Conservation (phyloP, 2,113 vertebrate species). For the Hymenochirus boettgeri region DNA sequence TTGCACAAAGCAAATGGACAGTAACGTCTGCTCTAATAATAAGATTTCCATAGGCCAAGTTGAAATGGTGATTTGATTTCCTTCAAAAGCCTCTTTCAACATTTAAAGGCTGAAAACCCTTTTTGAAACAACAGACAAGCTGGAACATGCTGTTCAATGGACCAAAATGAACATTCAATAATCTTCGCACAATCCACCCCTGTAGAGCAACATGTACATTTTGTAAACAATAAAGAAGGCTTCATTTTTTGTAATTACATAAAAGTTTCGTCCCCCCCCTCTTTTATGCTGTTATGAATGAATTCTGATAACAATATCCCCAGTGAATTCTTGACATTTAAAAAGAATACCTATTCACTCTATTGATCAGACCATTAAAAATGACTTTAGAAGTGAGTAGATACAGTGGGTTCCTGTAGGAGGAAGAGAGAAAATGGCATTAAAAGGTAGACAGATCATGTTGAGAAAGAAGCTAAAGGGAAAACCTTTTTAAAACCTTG, state of each 20-base stretch:
- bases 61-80: too few relatives aligned
- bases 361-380: slow-evolving; percentile 31
- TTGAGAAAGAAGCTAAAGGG: background rate
- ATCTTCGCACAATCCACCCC: background rate
- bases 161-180: background rate
- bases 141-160: background rate
- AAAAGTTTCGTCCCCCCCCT: too few relatives aligned
- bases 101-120: too few relatives aligned
- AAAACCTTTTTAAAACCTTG: too few relatives aligned
- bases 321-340: slow-evolving; percentile 18
- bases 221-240: slow-evolving; percentile 9
- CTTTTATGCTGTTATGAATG: slow-evolving; percentile 12
- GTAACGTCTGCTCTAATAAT: too few relatives aligned
- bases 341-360: background rate
- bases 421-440: slow-evolving; percentile 11
- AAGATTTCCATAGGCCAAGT: too few relatives aligned
- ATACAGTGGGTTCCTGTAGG: slow-evolving; percentile 15
- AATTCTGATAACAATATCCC: slow-evolving; percentile 2
- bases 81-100: too few relatives aligned
- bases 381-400: slow-evolving; percentile 21
- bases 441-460: background rate
- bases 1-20: too few relatives aligned
- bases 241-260: slow-evolving; percentile 7
- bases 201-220: background rate
- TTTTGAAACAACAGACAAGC: background rate